These are phyloP conservation scores for Apodemus speciosus DNA, from an alignment of 2,113 vertebrate species.

Conservation along the genomic window DNA sequence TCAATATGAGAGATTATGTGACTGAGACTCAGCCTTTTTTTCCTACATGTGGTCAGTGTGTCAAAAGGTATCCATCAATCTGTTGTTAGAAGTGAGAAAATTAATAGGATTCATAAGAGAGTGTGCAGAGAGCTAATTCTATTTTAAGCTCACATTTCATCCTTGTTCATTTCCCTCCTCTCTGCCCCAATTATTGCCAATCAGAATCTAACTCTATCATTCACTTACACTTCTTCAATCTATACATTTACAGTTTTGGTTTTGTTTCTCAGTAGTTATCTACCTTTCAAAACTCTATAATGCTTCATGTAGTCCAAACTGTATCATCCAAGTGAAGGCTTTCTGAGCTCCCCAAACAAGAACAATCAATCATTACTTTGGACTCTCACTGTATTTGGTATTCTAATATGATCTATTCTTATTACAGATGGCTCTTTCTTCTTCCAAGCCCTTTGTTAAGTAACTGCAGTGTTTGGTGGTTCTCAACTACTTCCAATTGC, in stretches of 20 bases:
- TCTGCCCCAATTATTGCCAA: neutral
- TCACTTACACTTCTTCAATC: neutral
- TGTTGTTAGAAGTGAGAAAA: neutral
- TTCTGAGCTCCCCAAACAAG: neutral
- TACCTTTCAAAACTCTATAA: neutral
- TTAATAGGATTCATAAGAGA: neutral
- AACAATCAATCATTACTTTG: neutral
- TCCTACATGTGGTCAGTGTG: neutral
- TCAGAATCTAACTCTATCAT: neutral
- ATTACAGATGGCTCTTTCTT: neutral
- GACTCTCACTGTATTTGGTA: neutral
- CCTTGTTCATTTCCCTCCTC: neutral
- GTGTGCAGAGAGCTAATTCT: neutral
- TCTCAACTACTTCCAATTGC: neutral
- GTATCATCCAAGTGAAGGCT: neutral
- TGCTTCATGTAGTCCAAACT: neutral
- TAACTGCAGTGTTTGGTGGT: neutral
- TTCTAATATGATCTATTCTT: neutral
- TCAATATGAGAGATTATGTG: neutral
- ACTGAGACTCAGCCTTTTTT: neutral
- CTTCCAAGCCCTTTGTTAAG: neutral
- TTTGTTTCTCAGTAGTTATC: neutral
- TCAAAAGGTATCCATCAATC: neutral
- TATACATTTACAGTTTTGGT: neutral
- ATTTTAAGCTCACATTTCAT: neutral